A percentile compares a stretch with the other conserved stretches of the same genome.
Evolutionary conservation across 2,888 invertebrate genomes (phyloP).

Genomic region (Orchestes rusci): DNA sequence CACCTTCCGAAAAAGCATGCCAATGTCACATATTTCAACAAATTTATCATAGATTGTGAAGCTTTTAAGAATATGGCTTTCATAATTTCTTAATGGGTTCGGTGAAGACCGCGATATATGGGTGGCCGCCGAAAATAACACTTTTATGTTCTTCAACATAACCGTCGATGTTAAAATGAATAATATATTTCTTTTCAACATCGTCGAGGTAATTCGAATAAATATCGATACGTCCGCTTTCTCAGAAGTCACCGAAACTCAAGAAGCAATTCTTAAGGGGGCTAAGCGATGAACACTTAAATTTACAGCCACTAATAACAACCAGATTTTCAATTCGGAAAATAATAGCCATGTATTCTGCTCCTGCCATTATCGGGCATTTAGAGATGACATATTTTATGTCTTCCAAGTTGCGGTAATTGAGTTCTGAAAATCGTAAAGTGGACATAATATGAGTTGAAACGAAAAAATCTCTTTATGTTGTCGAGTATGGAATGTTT

Average conservation of each 20-base stretch:
- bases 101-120: slow-evolving; percentile 24
- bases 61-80: slow-evolving; percentile 15
- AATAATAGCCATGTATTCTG: slow-evolving; percentile 14
- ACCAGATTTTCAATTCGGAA: slow-evolving; percentile 17
- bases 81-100: slow-evolving; percentile 24
- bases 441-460: background rate
- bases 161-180: slow-evolving; percentile 24
- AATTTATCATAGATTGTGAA: too few relatives aligned
- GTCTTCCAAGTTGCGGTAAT: slow-evolving; percentile 11
- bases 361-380: slow-evolving; percentile 21
- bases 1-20: too few relatives aligned
- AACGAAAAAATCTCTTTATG: too few relatives aligned
- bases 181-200: slow-evolving; percentile 25
- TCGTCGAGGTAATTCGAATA: slow-evolving; percentile 25
- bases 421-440: slow-evolving; percentile 16
- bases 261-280: slow-evolving; percentile 12
- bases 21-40: too few relatives aligned
- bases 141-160: slow-evolving; percentile 25
- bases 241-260: slow-evolving; percentile 25
- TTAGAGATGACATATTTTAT: slow-evolving; percentile 24
- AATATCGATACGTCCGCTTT: slow-evolving; percentile 28
- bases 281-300: slow-evolving; percentile 21
- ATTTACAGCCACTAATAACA: slow-evolving; percentile 24
- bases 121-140: slow-evolving; percentile 24
- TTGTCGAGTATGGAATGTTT: too few relatives aligned